A percentile compares a stretch with the other conserved stretches of the same genome.
Evolutionary conservation across 2,888 invertebrate genomes (phyloP).

Genomic region (Phragmatobia fuliginosa): DNA sequence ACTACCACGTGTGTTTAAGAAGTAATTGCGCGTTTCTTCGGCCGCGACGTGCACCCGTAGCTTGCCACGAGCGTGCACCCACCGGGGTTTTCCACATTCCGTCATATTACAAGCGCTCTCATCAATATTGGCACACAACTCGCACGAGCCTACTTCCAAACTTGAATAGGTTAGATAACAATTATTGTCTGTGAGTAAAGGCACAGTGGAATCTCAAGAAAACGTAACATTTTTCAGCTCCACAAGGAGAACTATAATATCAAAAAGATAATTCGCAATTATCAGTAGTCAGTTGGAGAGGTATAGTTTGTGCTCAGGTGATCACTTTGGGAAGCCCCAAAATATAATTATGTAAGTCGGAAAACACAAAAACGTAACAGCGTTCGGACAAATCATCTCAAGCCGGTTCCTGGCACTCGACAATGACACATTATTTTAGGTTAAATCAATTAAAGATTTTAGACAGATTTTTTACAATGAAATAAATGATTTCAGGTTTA

Average conservation of each 20-base stretch:
- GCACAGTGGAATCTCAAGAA: not conserved
- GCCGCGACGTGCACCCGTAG: not conserved
- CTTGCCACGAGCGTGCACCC: not conserved
- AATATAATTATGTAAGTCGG: slow-evolving; percentile 4
- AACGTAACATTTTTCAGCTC: not conserved
- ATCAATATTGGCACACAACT: not conserved
- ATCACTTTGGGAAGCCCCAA: slow-evolving; percentile 4
- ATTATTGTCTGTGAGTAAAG: not conserved
- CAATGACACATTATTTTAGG: not conserved
- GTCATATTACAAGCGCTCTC: not conserved
- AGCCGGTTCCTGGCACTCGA: slow-evolving; percentile 6
- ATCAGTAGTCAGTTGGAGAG: not conserved
- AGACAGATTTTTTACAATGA: not conserved
- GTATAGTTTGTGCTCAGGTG: not conserved
- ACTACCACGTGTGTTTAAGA: not conserved
- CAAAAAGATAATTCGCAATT: not conserved
- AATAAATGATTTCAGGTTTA: no score
- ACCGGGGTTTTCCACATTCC: slow-evolving; percentile 8
- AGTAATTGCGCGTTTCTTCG: not conserved
- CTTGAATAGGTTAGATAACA: not conserved
- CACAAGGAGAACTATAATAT: not conserved
- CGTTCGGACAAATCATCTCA: not conserved
- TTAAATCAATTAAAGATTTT: not conserved
- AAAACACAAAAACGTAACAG: slow-evolving; percentile 2
- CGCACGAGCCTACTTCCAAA: not conserved